A percentile compares a stretch with the other conserved stretches of the same genome.
phyloP scores from a whole-genome alignment of 2,797 vertebrate genomes.

The Tarsius wallacei region DNA sequence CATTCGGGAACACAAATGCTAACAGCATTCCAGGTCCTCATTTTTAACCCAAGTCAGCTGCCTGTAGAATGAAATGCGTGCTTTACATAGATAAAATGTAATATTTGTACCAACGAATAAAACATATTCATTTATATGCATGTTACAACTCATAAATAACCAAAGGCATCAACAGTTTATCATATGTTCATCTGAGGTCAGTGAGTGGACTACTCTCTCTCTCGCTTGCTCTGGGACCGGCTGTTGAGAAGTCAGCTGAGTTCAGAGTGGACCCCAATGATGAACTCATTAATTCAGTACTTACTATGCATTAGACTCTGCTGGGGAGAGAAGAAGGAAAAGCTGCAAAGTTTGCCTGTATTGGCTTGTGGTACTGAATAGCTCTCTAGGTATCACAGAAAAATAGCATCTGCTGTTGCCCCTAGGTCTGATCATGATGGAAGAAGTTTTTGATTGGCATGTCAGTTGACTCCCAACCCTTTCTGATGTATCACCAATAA shows the following conservation, averaged over 20 bases:
- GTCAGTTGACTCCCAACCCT: neutral
- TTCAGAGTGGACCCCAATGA: neutral
- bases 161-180: conserved; percentile 71
- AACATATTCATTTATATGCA: conserved; percentile 63
- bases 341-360: neutral
- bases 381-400: neutral
- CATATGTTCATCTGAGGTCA: conserved; percentile 66
- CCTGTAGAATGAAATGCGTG: conserved; percentile 19
- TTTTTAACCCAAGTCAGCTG: conserved; percentile 47
- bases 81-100: conserved; percentile 70
- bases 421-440: neutral
- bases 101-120: conserved; percentile 48
- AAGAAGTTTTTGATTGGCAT: neutral
- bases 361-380: neutral
- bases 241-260: neutral
- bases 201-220: neutral
- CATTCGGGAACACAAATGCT: neutral
- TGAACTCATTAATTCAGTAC: conserved; percentile 34
- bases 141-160: conserved; percentile 71
- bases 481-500: conserved; percentile 5
- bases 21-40: neutral
- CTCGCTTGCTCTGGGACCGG: neutral
- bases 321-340: neutral
- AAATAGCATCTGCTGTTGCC: neutral
- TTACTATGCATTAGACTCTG: neutral